Conservation (phyloP, 2,797 vertebrate species). For the Acomys russatus region DNA sequence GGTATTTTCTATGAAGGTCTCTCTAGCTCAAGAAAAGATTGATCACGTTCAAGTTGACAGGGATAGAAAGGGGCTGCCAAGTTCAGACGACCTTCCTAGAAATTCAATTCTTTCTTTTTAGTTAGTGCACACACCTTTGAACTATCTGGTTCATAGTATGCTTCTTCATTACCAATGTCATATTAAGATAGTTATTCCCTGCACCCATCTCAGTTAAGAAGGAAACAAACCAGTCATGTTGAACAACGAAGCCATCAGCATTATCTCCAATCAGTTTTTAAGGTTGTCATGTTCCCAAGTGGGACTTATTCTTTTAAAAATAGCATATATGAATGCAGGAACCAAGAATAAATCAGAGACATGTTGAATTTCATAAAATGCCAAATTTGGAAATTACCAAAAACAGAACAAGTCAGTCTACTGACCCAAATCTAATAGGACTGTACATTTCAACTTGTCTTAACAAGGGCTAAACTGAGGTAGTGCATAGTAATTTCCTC, state of each 20-base stretch:
- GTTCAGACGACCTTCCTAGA: slow-evolving; percentile 75
- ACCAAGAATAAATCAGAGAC: slow-evolving; percentile 53
- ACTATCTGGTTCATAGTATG: slow-evolving; percentile 79
- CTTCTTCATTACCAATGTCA: slow-evolving; percentile 81
- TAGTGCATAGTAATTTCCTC: neutral
- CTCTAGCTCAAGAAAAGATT: slow-evolving; percentile 87
- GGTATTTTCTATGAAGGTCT: slow-evolving; percentile 87
- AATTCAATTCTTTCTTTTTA: slow-evolving; percentile 78
- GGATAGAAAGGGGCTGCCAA: slow-evolving; percentile 76
- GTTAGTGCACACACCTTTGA: slow-evolving; percentile 80
- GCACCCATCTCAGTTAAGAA: slow-evolving; percentile 73
- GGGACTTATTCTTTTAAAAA: slow-evolving; percentile 58
- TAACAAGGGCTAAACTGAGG: slow-evolving; percentile 35
- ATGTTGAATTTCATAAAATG: slow-evolving; percentile 55
- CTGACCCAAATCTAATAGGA: slow-evolving; percentile 59
- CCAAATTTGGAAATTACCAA: slow-evolving; percentile 48
- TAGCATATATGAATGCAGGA: neutral
- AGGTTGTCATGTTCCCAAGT: slow-evolving; percentile 36
- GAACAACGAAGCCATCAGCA: slow-evolving; percentile 79
- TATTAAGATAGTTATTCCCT: slow-evolving; percentile 78
- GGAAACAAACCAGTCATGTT: slow-evolving; percentile 81
- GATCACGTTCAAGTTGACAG: slow-evolving; percentile 87
- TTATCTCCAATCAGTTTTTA: slow-evolving; percentile 75
- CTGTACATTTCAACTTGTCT: slow-evolving; percentile 63
- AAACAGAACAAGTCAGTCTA: neutral